Conservation (phyloP, 2,113 vertebrate genomes). For the Lutjanus erythropterus region DNA sequence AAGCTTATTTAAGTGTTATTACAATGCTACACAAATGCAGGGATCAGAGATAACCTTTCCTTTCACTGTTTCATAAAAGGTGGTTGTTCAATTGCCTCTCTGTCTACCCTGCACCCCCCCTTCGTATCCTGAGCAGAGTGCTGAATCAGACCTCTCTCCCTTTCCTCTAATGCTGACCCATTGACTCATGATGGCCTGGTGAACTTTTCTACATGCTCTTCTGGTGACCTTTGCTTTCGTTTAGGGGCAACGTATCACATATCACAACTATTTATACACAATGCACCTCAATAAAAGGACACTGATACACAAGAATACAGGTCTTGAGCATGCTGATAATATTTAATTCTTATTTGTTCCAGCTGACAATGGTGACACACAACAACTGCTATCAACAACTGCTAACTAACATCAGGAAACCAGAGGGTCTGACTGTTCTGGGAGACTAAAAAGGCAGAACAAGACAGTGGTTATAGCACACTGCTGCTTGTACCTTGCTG, state of each 20-base stretch:
- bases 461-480: constrained; percentile 41
- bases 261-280: constrained; percentile 25
- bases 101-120: constrained; percentile 24
- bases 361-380: not conserved
- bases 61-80: constrained; percentile 64
- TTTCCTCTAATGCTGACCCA: constrained; percentile 74
- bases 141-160: constrained; percentile 74
- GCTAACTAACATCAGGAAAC: not conserved
- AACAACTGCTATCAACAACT: constrained; percentile 15
- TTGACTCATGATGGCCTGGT: constrained; percentile 64
- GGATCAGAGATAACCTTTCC: constrained; percentile 53
- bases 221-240: constrained; percentile 70
- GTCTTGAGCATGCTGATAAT: not conserved
- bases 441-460: constrained; percentile 28
- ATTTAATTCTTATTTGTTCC: not conserved
- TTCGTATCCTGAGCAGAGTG: constrained; percentile 61
- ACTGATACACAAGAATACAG: constrained; percentile 12
- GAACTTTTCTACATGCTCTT: constrained; percentile 58
- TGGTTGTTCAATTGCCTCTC: constrained; percentile 31
- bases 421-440: constrained; percentile 1
- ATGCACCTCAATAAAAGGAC: not conserved
- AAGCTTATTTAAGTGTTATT: not conserved
- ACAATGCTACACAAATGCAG: constrained; percentile 7
- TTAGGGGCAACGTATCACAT: constrained; percentile 37
- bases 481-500: constrained; percentile 25